phyloP scores from a whole-genome alignment of 2,797 vertebrate species.

The Lepilemur septentrionalis region DNA sequence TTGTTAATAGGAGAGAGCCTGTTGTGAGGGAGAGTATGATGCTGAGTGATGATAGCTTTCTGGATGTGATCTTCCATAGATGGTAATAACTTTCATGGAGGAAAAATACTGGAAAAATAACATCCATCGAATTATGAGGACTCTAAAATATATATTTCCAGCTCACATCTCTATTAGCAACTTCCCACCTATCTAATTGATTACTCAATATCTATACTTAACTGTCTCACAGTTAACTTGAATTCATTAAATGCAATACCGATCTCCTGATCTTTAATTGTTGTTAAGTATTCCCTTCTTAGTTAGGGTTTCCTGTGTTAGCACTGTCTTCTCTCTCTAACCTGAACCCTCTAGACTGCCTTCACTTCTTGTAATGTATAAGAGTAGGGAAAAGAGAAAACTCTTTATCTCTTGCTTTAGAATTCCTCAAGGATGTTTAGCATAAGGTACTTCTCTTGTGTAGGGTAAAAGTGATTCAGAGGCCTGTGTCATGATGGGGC shows the following conservation, averaged over 20 bases:
- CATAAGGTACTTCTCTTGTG: neutral
- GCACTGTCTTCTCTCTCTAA: neutral
- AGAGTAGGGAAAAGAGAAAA: neutral
- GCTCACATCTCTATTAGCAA: neutral
- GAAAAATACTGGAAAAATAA: neutral
- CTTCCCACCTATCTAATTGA: neutral
- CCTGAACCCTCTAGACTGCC: accelerated
- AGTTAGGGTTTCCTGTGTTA: neutral
- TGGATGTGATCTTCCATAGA: neutral
- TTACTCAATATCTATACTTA: neutral
- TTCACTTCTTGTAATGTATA: neutral
- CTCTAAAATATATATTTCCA: neutral
- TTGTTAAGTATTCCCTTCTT: neutral
- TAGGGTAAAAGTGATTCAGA: neutral
- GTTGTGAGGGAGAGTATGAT: neutral
- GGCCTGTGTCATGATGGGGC: neutral
- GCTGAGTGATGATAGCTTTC: neutral
- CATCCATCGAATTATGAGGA: neutral
- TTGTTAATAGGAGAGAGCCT: neutral
- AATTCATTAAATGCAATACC: neutral
- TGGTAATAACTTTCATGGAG: neutral
- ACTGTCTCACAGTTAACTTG: neutral
- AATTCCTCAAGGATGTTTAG: neutral
- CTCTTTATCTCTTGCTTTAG: neutral
- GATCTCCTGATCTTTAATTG: neutral